phyloP scores from a whole-genome alignment of 2,888 invertebrate genomes.

The Syritta pipiens region DNA sequence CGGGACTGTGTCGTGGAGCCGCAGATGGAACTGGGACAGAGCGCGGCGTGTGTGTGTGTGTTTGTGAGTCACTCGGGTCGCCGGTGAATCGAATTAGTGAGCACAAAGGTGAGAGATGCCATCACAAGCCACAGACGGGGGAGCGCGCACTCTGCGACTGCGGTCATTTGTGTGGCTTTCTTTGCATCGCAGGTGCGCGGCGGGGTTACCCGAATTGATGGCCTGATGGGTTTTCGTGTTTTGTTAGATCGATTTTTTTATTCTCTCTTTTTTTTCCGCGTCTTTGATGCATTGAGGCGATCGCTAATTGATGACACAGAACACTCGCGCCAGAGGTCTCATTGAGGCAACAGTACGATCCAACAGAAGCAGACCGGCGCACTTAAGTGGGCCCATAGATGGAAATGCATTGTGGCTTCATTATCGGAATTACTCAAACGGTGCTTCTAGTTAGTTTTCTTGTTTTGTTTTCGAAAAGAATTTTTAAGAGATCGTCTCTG shows the following conservation, averaged over 20 bases:
- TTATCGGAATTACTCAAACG: no score
- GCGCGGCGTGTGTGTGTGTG: slow-evolving; percentile 36
- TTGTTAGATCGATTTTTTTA: not conserved
- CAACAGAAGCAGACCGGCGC: slow-evolving; percentile 20
- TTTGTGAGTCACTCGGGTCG: slow-evolving; percentile 56
- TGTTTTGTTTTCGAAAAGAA: no score
- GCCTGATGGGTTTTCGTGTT: not conserved
- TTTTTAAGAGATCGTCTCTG: no score
- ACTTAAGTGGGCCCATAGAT: no score
- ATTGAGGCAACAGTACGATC: no score
- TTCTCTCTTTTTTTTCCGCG: not conserved
- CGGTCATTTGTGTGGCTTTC: not conserved
- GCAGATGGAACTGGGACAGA: slow-evolving; percentile 48
- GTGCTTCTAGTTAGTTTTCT: no score
- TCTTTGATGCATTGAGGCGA: slow-evolving; percentile 26
- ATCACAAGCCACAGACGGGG: not conserved
- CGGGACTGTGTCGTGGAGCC: slow-evolving; percentile 52
- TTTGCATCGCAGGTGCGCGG: not conserved
- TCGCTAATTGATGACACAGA: slow-evolving; percentile 39
- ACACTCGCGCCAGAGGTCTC: slow-evolving; percentile 1
- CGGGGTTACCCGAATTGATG: slow-evolving; percentile 27
- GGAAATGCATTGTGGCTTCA: no score
- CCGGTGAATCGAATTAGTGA: slow-evolving; percentile 56
- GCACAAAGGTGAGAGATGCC: slow-evolving; percentile 61
- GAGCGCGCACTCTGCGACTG: not conserved